Evolutionary conservation across 2,797 vertebrate genomes (phyloP).

Genomic region (Florisuga fusca): DNA sequence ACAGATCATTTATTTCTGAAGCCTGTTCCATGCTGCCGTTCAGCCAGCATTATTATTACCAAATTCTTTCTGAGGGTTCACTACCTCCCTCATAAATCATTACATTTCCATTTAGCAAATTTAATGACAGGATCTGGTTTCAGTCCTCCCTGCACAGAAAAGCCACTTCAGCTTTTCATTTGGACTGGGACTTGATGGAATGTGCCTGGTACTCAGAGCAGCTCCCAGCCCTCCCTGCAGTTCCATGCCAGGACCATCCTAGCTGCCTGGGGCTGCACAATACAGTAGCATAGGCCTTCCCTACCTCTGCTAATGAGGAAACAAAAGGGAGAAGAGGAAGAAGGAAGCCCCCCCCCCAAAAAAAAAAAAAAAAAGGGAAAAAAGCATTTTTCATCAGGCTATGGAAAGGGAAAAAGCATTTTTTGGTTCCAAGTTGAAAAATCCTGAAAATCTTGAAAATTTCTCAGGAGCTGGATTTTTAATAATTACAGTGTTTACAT

Average conservation of each 20-base stretch:
- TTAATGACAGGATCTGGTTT: slow-evolving; percentile 60
- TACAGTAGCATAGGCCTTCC: background rate
- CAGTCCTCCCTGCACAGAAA: slow-evolving; percentile 25
- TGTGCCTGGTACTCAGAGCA: background rate
- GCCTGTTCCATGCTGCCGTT: background rate
- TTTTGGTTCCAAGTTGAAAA: background rate
- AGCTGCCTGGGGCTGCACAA: background rate
- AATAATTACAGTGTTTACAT: fast-evolving
- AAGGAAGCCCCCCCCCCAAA: background rate
- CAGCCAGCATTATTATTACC: background rate
- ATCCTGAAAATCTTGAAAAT: background rate
- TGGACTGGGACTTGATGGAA: background rate
- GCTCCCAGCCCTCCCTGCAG: background rate
- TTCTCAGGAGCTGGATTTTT: background rate
- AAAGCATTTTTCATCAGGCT: background rate
- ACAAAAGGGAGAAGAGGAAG: background rate
- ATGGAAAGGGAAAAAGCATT: background rate
- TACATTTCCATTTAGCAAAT: slow-evolving; percentile 11
- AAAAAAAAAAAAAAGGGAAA: background rate
- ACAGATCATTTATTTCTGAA: slow-evolving; percentile 11
- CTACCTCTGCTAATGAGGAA: background rate
- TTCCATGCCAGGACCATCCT: background rate
- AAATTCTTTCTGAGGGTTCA: slow-evolving; percentile 27
- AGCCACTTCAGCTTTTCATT: slow-evolving; percentile 40
- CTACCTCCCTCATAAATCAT: slow-evolving; percentile 44